Conservation (phyloP, 2,797 vertebrate genomes). For the Octomys mimax region DNA sequence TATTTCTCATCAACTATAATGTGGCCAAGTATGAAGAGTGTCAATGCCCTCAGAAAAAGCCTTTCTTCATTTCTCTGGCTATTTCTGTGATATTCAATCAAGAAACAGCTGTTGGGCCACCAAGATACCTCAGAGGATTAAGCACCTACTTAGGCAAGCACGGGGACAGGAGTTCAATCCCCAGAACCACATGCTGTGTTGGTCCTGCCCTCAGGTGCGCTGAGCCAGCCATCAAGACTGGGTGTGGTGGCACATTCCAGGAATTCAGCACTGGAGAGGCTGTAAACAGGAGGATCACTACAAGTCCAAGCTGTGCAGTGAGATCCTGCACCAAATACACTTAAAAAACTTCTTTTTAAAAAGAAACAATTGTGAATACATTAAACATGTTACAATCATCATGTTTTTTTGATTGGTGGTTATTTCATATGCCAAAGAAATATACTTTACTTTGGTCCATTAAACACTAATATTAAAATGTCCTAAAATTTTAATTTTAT, state of each 20-base stretch:
- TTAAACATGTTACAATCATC: neutral
- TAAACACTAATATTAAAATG: conserved; percentile 7
- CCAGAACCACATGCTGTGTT: too few species aligned
- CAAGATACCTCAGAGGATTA: too few species aligned
- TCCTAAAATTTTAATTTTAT: neutral
- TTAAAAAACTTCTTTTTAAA: too few species aligned
- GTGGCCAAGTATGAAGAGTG: neutral
- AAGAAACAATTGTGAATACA: neutral
- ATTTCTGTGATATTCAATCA: neutral
- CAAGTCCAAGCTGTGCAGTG: too few species aligned
- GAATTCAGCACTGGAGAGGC: too few species aligned
- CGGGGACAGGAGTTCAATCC: too few species aligned
- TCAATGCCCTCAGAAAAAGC: neutral
- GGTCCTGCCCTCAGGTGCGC: too few species aligned
- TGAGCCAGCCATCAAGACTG: too few species aligned
- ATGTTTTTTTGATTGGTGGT: neutral
- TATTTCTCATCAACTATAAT: neutral
- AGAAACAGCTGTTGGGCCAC: neutral
- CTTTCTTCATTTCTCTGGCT: neutral
- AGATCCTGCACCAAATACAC: too few species aligned
- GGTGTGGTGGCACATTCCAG: too few species aligned
- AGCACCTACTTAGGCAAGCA: too few species aligned
- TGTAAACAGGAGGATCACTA: too few species aligned
- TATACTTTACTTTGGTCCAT: neutral
- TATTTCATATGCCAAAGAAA: neutral